Percentiles rank a stretch among this genome's conserved stretches.
phyloP scores from a whole-genome alignment of 2,888 invertebrate genomes.

The Patella ulyssiponensis region DNA sequence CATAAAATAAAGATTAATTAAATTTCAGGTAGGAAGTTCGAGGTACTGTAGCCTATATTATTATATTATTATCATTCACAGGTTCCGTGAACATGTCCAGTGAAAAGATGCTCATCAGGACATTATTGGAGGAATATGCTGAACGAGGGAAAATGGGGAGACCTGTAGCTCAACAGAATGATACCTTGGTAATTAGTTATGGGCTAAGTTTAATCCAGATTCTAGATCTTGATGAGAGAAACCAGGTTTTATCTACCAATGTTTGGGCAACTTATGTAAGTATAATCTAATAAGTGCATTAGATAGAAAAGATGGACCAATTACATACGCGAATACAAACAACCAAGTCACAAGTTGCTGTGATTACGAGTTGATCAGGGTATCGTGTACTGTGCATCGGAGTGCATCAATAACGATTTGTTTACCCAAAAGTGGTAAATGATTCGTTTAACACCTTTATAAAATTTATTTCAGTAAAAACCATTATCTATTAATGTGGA shows the following conservation, averaged over 20 bases:
- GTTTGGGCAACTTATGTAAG: constrained; percentile 72
- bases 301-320: not conserved
- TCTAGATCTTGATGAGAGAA: constrained; percentile 71
- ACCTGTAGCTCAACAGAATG: constrained; percentile 67
- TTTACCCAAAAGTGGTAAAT: no score
- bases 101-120: constrained; percentile 69
- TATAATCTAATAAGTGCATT: constrained; percentile 20
- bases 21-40: no score
- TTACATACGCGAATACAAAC: no score
- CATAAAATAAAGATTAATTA: no score
- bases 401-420: no score
- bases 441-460: no score
- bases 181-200: constrained; percentile 65
- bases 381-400: no score
- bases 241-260: constrained; percentile 72
- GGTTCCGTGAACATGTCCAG: constrained; percentile 66
- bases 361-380: no score
- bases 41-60: no score
- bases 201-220: constrained; percentile 72
- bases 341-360: no score
- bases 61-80: constrained; percentile 29
- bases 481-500: no score
- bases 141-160: constrained; percentile 67
- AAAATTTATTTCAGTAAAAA: no score
- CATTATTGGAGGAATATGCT: constrained; percentile 66